Evolutionary conservation across 2,797 vertebrate genomes (phyloP).

Genomic region (Enteromius fasciolatus): DNA sequence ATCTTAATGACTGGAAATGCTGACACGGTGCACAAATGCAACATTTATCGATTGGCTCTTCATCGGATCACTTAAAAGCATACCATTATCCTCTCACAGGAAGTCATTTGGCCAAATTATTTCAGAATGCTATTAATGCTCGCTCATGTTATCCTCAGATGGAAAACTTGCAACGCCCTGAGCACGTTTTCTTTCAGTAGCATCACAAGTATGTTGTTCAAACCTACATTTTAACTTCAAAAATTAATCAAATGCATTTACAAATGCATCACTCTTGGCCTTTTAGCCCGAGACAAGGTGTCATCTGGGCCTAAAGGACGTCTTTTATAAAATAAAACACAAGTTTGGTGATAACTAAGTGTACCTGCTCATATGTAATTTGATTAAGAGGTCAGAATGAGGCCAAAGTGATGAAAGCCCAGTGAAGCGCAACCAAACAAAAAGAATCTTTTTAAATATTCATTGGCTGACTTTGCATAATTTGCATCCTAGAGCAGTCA

Average conservation of each 20-base stretch:
- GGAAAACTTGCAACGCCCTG: background rate
- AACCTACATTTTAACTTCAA: background rate
- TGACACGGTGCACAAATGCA: conserved; percentile 55
- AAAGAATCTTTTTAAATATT: conserved; percentile 54
- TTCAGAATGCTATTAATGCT: conserved; percentile 44
- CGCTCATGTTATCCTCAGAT: conserved; percentile 8
- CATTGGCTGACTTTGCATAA: conserved; percentile 60
- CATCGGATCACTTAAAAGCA: conserved; percentile 51
- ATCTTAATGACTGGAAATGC: conserved; percentile 56
- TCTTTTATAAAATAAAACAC: background rate
- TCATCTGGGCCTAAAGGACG: background rate
- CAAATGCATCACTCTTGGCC: background rate
- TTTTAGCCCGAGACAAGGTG: background rate
- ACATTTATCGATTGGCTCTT: conserved; percentile 56
- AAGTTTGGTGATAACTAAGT: background rate
- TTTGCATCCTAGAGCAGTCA: conserved; percentile 52
- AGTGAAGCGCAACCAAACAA: conserved; percentile 39
- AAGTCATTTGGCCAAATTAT: conserved; percentile 57
- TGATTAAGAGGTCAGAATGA: background rate
- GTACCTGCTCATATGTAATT: background rate
- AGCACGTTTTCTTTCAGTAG: background rate
- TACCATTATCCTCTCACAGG: conserved; percentile 55
- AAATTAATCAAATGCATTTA: background rate
- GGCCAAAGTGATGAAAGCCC: conserved; percentile 6
- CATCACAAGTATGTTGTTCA: background rate